Evolutionary conservation across 2,888 invertebrate species (phyloP), one percentile per base, ranked within the genome.

Genomic region (Eupithecia subfuscata): DNA sequence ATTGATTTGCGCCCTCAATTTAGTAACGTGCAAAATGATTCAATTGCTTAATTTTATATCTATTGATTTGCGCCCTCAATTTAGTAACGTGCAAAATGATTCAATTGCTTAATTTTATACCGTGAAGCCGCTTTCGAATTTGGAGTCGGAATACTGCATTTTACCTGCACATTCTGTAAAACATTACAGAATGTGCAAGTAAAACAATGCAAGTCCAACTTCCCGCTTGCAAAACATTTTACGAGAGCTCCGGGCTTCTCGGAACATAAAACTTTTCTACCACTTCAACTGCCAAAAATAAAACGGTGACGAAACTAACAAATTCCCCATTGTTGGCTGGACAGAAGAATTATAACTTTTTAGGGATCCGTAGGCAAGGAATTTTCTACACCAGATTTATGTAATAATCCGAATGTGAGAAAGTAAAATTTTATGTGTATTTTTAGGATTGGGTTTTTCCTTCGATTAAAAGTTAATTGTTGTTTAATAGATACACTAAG

Each of bases 281-380:
- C 67, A 63, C 48, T 73, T 40, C 75, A 73, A 70, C 71, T 40
- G 74, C 52, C 75, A 71, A 76, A 76, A 79, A 80, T 79, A 79
- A 80, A 79, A 70, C 67, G 30, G 69, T 76, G 79, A 81, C 80
- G 75, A 79, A 30, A 60, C 60, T 25, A 25, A 77, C 74, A 60
- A 76, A 79, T 78, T 74, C 63, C 70, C 81, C 74, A 79, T 82
- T 82, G 81, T 82, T 80, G 78, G 70, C 70, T 12, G 73, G 64
- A 71, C 52, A 71, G 74, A 70, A 77, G 72, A 74, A 70, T 78
- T 78, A 78, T 75, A 74, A 73, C 70, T 78, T 52, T 76, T 77
- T 76, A 40, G 25, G 16, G 68, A 25, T 68, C 43, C 68, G 25
- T 25, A 5, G 16, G 65, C 22, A 14, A 37, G n/a, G 34, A 37